Conservation (phyloP, 2,888 invertebrate genomes). For the Caenorhabditis panamensis region DNA sequence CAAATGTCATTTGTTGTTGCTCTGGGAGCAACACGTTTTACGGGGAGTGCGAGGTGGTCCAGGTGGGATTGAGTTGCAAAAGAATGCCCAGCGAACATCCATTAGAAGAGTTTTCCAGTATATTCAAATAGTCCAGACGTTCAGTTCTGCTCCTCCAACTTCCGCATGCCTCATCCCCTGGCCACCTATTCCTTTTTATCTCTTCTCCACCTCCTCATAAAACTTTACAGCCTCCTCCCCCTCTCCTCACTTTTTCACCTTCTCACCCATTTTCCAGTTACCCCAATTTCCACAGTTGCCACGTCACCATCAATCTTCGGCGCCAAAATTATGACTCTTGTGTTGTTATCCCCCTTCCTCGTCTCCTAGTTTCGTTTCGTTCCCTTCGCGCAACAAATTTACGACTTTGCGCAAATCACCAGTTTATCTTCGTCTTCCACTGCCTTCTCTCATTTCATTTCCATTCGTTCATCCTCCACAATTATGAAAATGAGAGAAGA, state of each 20-base stretch:
- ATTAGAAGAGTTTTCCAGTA: neutral
- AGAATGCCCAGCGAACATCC: neutral
- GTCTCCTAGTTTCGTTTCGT: neutral
- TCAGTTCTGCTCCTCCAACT: slow-evolving; percentile 7
- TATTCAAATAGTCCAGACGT: too few relatives aligned
- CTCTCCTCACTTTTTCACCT: neutral
- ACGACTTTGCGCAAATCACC: slow-evolving; percentile 48
- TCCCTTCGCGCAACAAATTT: slow-evolving; percentile 32
- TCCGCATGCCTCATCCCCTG: slow-evolving; percentile 12
- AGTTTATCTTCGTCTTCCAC: slow-evolving; percentile 32
- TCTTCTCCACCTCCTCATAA: slow-evolving; percentile 32
- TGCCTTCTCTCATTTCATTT: neutral
- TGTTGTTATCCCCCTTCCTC: neutral
- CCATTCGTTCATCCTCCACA: slow-evolving; percentile 11
- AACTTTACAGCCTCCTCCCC: slow-evolving; percentile 38
- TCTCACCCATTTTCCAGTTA: neutral
- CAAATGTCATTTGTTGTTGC: slow-evolving; percentile 2
- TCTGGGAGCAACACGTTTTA: neutral
- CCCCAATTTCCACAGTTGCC: neutral
- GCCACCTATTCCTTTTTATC: slow-evolving; percentile 1
- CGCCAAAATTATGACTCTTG: slow-evolving; percentile 31
- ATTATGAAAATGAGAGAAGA: slow-evolving; percentile 25
- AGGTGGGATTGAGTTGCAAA: neutral
- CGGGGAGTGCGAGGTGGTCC: neutral
- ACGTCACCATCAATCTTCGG: slow-evolving; percentile 43